Base-by-base conservation (phyloP, 2,797 vertebrate genomes). In the Hemitrygon akajei region DNA sequence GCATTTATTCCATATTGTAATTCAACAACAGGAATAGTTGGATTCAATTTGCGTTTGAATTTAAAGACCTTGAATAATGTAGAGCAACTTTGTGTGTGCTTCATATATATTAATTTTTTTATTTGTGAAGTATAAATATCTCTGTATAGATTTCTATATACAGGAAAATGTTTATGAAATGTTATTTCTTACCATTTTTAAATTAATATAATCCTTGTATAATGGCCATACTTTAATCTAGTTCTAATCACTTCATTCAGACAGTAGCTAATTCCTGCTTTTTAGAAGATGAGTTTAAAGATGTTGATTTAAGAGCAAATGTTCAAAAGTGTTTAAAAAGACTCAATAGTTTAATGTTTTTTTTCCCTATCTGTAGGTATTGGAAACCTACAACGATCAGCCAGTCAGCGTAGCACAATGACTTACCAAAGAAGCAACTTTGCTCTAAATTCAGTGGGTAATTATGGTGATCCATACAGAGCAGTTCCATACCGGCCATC, bases 361-460 rank as follows among this genome's bases (percentile, higher is more conserved):
- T 93, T 80, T 95, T 95, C 94, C 95, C 58, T 95, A 96, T 95
- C 95, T 0, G 79, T 96, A 99, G 99, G 98, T 96, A 96, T 98
- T 94, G 98, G 98, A 94, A 99, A 98, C 96, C 97, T 99, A 93
- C 98, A 99, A 95, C 97, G 98, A 94, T 98, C 98, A 0, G 97
- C 97, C 96, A 99, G 98, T 96, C 98, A 99, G 95, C 98, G 98
- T 93, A 98, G 98, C 96, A 98, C 98, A 75, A 98, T 98, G 96
- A 97, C 98, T 95, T 99, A 98, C 98, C 98, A 99, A 98, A 99
- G 98, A 98, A 98, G 96, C 96, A 97, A 97, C 96, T 98, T 97
- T 81, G 96, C 96, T 95, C 97, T 98, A 95, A 98, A 97, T 96
- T 95, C 97, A 79, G 95, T 97, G 81, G 97, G 97, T 94, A 97